Percentiles rank a stretch among this genome's conserved stretches.
Evolutionary conservation across 1,140 invertebrate genomes (phyloP).

Genomic region (Kradibia gibbosae): DNA sequence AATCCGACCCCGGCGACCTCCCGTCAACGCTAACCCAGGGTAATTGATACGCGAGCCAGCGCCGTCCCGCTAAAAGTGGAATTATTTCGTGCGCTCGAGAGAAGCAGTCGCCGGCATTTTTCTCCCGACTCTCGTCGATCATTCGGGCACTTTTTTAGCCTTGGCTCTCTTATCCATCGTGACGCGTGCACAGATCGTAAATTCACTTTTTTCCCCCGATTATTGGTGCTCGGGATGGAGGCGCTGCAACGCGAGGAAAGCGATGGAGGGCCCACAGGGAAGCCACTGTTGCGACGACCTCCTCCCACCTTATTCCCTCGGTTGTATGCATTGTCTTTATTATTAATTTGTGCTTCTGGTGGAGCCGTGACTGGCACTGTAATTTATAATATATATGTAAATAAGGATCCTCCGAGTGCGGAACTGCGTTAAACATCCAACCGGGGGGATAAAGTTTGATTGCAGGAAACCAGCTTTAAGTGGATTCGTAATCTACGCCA

Average conservation of each 20-base stretch:
- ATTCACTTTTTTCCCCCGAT: not conserved
- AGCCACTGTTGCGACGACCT: too few species aligned
- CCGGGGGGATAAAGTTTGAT: not conserved
- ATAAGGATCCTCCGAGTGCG: not conserved
- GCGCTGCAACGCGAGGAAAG: not conserved
- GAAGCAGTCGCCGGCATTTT: not conserved
- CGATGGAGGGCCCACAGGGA: not conserved
- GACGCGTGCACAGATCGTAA: not conserved
- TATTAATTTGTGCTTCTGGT: not conserved
- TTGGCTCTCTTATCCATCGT: not conserved
- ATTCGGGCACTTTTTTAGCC: not conserved
- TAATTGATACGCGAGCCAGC: not conserved
- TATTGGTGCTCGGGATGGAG: not conserved
- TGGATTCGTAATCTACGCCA: not conserved
- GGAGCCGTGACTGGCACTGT: not conserved
- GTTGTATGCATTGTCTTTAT: not conserved
- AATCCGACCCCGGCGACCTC: not conserved
- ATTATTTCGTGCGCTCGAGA: not conserved
- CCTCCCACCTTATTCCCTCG: not conserved
- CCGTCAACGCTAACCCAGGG: not conserved
- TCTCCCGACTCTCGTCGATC: not conserved
- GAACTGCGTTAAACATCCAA: not conserved
- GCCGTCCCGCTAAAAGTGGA: not conserved
- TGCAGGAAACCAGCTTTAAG: not conserved
- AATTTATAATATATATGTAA: constrained; percentile 18